Conservation (phyloP, 2,888 invertebrate genomes). For the Perizoma affinitatum region DNA sequence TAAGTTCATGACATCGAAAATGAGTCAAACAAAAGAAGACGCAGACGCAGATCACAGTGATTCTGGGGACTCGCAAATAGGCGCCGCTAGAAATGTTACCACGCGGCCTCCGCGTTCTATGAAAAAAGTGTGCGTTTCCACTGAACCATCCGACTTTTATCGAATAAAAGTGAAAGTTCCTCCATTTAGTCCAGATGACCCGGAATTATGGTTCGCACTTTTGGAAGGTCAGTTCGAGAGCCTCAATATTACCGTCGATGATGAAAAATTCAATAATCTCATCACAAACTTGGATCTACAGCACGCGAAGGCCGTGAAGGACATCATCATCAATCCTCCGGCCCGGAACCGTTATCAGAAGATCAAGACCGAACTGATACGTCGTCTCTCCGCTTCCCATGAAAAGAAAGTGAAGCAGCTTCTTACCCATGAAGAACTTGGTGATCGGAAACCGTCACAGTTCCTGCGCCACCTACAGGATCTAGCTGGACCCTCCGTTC, state of each 20-base stretch:
- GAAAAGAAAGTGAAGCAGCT: constrained; percentile 2
- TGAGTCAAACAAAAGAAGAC: not conserved
- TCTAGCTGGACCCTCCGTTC: constrained; percentile 4
- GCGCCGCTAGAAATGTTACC: not conserved
- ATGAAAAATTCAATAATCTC: not conserved
- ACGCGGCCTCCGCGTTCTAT: not conserved
- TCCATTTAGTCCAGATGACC: not conserved
- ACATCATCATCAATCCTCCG: not conserved
- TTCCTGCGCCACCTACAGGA: constrained; percentile 3
- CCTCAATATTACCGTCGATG: not conserved
- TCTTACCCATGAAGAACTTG: constrained; percentile 3
- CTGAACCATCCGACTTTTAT: not conserved
- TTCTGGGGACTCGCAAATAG: not conserved
- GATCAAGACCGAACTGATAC: constrained; percentile 2
- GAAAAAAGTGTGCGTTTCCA: not conserved
- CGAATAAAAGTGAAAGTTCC: not conserved
- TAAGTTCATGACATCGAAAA: not conserved
- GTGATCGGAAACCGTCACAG: constrained; percentile 5
- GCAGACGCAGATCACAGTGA: too few relatives aligned
- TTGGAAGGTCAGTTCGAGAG: not conserved
- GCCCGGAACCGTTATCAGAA: not conserved
- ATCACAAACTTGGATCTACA: not conserved
- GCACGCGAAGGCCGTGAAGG: not conserved
- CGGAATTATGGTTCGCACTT: not conserved
- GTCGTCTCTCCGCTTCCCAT: constrained; percentile 3